phyloP scores from a whole-genome alignment of 2,113 vertebrate genomes.

The Lamprotornis superbus region DNA sequence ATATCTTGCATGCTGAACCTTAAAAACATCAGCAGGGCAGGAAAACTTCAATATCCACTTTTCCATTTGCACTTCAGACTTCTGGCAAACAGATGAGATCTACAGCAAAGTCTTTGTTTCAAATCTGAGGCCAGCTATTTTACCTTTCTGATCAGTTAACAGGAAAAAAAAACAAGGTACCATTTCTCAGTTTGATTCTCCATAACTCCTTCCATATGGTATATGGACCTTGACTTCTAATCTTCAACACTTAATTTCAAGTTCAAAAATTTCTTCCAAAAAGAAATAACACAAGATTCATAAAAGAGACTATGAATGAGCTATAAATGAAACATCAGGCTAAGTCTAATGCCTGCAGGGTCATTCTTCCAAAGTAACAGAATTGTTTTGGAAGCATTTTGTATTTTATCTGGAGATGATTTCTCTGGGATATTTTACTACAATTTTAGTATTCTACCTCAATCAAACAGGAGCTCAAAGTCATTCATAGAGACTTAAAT shows the following conservation, averaged over 20 bases:
- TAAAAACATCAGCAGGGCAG: not conserved
- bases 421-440: not conserved
- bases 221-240: not conserved
- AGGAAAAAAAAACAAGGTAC: not conserved
- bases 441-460: not conserved
- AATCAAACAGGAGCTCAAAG: not conserved
- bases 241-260: slow-evolving; percentile 46
- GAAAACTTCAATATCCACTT: slow-evolving; percentile 54
- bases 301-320: not conserved
- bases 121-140: slow-evolving; percentile 27
- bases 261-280: slow-evolving; percentile 38
- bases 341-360: slow-evolving; percentile 22
- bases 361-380: not conserved
- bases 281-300: slow-evolving; percentile 30
- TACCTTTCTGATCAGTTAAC: not conserved
- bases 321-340: slow-evolving; percentile 11
- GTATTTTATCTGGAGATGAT: not conserved
- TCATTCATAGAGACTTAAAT: not conserved
- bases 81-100: slow-evolving; percentile 48
- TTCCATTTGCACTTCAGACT: slow-evolving; percentile 41
- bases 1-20: not conserved
- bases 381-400: not conserved
- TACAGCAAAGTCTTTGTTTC: slow-evolving; percentile 21
- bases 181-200: slow-evolving; percentile 6
- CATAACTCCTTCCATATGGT: slow-evolving; percentile 5